A percentile compares a stretch with the other conserved stretches of the same genome.
phyloP scores from a whole-genome alignment of 2,113 vertebrate species.

The Cyprinus carpio region DNA sequence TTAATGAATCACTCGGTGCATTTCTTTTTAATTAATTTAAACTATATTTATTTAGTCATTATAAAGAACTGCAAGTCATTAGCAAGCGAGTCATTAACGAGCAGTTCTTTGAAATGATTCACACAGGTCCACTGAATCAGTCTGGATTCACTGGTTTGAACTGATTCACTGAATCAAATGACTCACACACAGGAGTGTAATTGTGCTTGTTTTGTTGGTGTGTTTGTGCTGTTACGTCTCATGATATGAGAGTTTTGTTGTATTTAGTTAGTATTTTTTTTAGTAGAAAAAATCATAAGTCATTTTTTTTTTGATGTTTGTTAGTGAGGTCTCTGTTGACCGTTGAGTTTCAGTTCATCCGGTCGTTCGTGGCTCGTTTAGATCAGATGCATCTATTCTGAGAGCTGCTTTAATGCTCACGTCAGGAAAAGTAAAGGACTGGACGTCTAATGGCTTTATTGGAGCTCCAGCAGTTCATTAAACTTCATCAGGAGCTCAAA shows the following conservation, averaged over 20 bases:
- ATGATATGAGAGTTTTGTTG: too few relatives aligned
- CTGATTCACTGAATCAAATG: slow-evolving; percentile 1
- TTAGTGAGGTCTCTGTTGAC: too few relatives aligned
- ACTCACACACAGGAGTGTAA: not conserved
- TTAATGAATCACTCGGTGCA: too few relatives aligned
- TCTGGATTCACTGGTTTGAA: not conserved
- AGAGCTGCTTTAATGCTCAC: slow-evolving; percentile 57
- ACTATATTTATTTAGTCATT: too few relatives aligned
- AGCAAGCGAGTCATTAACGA: too few relatives aligned
- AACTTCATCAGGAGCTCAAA: not conserved
- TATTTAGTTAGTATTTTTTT: too few relatives aligned
- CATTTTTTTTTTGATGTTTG: too few relatives aligned
- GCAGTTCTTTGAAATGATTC: too few relatives aligned
- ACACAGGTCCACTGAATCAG: not conserved
- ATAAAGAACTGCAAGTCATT: too few relatives aligned
- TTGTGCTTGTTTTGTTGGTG: not conserved
- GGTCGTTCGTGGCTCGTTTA: not conserved
- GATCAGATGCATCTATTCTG: not conserved
- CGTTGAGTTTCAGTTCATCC: too few relatives aligned
- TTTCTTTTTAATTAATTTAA: too few relatives aligned
- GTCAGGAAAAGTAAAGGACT: slow-evolving; percentile 53
- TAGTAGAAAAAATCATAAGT: too few relatives aligned
- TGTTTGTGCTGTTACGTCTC: not conserved
- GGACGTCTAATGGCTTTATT: slow-evolving; percentile 73
- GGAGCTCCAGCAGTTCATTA: slow-evolving; percentile 73